Percentiles rank a stretch among this genome's conserved stretches.
These are phyloP conservation scores for Trissolcus japonicus DNA, from an alignment of 2,888 invertebrate genomes.

Conservation along the genomic window DNA sequence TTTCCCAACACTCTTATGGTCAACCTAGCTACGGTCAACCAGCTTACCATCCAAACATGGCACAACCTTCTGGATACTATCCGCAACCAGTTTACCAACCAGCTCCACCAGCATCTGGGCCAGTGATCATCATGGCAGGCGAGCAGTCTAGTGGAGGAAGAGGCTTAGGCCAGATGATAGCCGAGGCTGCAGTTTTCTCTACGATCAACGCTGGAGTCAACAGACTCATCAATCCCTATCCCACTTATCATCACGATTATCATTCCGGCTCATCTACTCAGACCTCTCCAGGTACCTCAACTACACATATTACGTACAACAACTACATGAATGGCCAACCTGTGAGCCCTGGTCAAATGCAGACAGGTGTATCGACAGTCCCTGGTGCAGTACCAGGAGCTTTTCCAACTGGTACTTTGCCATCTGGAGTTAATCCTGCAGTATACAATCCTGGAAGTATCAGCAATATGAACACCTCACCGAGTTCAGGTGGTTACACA, in stretches of 20 bases:
- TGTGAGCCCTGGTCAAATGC: constrained; percentile 21
- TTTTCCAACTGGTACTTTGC: constrained; percentile 1
- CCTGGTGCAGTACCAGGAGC: constrained; percentile 1
- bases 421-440: not conserved
- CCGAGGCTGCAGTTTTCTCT: constrained; percentile 52
- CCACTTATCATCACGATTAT: constrained; percentile 15
- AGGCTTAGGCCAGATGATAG: constrained; percentile 51
- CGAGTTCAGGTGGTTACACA: not conserved
- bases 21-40: constrained; percentile 27
- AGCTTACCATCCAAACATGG: constrained; percentile 13
- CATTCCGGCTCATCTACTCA: not conserved
- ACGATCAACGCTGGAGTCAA: constrained; percentile 54
- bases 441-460: not conserved
- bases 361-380: not conserved
- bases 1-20: constrained; percentile 20
- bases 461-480: not conserved
- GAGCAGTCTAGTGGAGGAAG: constrained; percentile 37
- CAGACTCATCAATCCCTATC: constrained; percentile 45
- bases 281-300: constrained; percentile 14
- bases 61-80: constrained; percentile 27
- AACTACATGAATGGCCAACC: constrained; percentile 52
- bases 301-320: constrained; percentile 49
- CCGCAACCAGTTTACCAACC: constrained; percentile 45
- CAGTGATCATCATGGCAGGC: constrained; percentile 45
- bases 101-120: constrained; percentile 46